A percentile compares a stretch with the other conserved stretches of the same genome.
Evolutionary conservation across 1,140 invertebrate genomes (phyloP).

Genomic region (Cyclargus thomasi): DNA sequence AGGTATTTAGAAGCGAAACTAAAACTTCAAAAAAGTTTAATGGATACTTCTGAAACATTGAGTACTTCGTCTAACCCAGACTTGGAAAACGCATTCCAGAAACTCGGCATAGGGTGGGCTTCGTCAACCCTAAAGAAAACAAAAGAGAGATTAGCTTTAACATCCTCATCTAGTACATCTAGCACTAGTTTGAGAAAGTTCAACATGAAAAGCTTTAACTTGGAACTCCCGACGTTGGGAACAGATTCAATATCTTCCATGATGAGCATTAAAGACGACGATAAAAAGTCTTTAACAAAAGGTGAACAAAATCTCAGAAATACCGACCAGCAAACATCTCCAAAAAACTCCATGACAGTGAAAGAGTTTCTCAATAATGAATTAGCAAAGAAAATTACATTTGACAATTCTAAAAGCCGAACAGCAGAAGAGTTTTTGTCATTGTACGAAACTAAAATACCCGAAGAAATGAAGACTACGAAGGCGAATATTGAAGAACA

Average conservation of each 20-base stretch:
- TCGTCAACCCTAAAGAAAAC: constrained; percentile 81
- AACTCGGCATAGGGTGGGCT: constrained; percentile 79
- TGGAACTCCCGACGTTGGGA: constrained; percentile 40
- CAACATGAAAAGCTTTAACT: constrained; percentile 50
- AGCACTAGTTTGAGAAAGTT: constrained; percentile 59
- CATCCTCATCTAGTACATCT: constrained; percentile 78
- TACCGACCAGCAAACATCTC: constrained; percentile 53
- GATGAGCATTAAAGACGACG: constrained; percentile 28
- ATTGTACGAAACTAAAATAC: constrained; percentile 61
- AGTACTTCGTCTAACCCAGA: constrained; percentile 69
- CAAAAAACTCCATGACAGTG: constrained; percentile 59
- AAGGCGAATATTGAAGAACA: constrained; percentile 33
- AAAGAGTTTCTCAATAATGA: constrained; percentile 64
- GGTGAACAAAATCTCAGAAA: constrained; percentile 38
- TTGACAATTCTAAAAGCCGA: constrained; percentile 48
- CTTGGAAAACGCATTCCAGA: constrained; percentile 77
- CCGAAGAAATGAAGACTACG: constrained; percentile 52
- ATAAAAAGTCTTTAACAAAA: constrained; percentile 25
- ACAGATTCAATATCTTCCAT: constrained; percentile 42
- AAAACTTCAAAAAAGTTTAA: constrained; percentile 50
- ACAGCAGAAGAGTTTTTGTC: constrained; percentile 57
- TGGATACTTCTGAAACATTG: constrained; percentile 62
- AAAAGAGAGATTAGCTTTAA: constrained; percentile 77
- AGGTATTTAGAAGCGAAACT: constrained; percentile 34
- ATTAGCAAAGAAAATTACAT: constrained; percentile 63